Evolutionary conservation across 1,140 invertebrate species (phyloP).

Genomic region (Gonioctena quinquepunctata): DNA sequence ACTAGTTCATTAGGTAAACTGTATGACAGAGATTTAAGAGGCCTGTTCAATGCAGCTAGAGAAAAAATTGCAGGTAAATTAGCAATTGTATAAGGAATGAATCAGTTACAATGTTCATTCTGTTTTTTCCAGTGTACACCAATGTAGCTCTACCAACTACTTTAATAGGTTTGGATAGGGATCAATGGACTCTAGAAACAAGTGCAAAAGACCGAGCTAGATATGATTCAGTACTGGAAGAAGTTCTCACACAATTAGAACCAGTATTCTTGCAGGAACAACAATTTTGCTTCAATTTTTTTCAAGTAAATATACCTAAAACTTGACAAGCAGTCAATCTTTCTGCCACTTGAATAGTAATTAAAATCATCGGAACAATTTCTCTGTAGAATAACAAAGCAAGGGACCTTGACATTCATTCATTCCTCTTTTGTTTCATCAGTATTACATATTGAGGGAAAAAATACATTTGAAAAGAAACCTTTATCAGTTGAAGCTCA

Average conservation of each 20-base stretch:
- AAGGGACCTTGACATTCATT: no score
- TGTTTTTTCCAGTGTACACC: conserved; percentile 25
- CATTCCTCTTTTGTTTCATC: no score
- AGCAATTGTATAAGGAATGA: no score
- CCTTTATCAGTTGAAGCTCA: no score
- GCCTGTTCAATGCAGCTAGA: conserved; percentile 47
- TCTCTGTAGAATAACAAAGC: no score
- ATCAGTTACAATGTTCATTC: no score
- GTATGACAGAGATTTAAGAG: conserved; percentile 79
- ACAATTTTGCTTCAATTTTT: conserved; percentile 93
- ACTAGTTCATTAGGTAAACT: conserved; percentile 77
- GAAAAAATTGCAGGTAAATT: conserved; percentile 43
- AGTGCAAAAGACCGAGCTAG: conserved; percentile 62
- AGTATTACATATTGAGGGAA: no score
- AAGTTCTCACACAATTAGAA: conserved; percentile 85
- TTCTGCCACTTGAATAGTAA: no score
- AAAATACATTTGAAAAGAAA: no score
- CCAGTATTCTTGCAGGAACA: conserved; percentile 93
- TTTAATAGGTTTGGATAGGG: conserved; percentile 66
- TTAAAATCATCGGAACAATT: no score
- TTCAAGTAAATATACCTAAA: conserved; percentile 62
- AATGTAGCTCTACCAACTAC: conserved; percentile 49
- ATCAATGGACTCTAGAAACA: conserved; percentile 61
- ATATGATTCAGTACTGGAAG: conserved; percentile 77
- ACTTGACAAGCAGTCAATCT: neutral